Evolutionary conservation across 2,797 vertebrate species (phyloP).

Genomic region (Peromyscus melanophrys): DNA sequence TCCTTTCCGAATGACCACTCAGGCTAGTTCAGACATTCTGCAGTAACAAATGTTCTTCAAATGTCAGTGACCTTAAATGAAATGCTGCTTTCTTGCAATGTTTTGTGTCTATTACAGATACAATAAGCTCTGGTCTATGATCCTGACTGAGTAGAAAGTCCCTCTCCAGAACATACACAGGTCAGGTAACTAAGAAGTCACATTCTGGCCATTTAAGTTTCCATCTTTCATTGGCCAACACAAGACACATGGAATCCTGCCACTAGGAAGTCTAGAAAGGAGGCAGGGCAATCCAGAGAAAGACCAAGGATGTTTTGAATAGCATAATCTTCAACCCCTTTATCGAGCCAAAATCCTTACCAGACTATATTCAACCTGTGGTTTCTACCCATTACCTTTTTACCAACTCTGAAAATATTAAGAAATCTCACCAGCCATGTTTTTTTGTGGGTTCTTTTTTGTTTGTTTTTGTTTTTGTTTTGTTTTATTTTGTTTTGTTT

Average conservation of each 20-base stretch:
- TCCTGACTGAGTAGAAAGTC: not conserved
- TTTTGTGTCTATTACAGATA: not conserved
- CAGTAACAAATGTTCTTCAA: conserved; percentile 1
- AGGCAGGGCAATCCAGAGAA: not conserved
- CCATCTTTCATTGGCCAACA: not conserved
- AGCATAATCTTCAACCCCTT: not conserved
- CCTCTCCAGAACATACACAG: not conserved
- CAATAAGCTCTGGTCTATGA: not conserved
- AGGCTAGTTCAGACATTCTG: not conserved
- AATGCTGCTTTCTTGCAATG: not conserved
- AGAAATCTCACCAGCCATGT: not conserved
- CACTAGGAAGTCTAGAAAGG: not conserved
- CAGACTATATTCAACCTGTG: not conserved
- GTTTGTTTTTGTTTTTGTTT: not conserved
- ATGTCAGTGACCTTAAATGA: not conserved
- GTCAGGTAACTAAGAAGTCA: not conserved
- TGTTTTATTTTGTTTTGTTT: not conserved
- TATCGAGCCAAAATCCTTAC: conserved; percentile 9
- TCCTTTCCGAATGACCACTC: not conserved
- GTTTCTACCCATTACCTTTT: not conserved
- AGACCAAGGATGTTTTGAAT: conserved; percentile 8
- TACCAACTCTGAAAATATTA: not conserved
- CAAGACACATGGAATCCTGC: not conserved
- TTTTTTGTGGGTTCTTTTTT: not conserved
- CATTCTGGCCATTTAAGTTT: not conserved